Base-by-base conservation (phyloP, 2,888 invertebrate genomes). In the Cylindroiulus punctatus region DNA sequence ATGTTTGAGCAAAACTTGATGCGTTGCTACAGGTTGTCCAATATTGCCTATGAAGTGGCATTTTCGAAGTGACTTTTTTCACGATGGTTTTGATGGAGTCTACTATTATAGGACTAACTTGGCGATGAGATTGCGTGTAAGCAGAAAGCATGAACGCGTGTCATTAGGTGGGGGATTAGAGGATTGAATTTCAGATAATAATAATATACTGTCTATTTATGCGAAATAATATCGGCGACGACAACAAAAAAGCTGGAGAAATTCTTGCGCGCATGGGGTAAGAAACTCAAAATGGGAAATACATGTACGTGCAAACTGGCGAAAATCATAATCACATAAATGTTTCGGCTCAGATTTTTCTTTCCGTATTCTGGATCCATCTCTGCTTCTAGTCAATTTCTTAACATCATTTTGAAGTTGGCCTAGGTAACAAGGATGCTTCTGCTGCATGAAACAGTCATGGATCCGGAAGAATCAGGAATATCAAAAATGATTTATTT, bases 141-240 rank as follows among this genome's bases (percentile, higher is more conserved):
- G 57, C 57, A 57, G 57, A n/a, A 57, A 57, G 57, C 57, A 57
- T 57, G 57, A 57, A 57, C 57, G 57, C 57, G 57, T 57, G 57
- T 22, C 57, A 57, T 57, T 57, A 57, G 57, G 57, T 10, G 57
- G 57, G 52, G 57, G 57, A 7, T 57, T 22, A 57, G 57, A 10
- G 57, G 57, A 57, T 57, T 57, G 57, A 57, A 57, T 57, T 57
- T 57, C 57, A n/a, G 57, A 57, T 57, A 57, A 57, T 57, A 57
- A 57, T 57, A 57, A 57, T 57, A 57, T 57, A 57, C 57, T 57
- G 52, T 52, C 52, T 52, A 52, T 52, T 19, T 52, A 57, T 22
- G 57, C 10, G 57, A 57, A 57, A 57, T 57, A 57, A 57, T 22
- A 57, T 57, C 57, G 57, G n/a, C 5, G 26, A 57, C 57, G 22